These are phyloP conservation scores for Scolopax mira DNA, from an alignment of 2,113 vertebrate genomes.

Conservation along the genomic window DNA sequence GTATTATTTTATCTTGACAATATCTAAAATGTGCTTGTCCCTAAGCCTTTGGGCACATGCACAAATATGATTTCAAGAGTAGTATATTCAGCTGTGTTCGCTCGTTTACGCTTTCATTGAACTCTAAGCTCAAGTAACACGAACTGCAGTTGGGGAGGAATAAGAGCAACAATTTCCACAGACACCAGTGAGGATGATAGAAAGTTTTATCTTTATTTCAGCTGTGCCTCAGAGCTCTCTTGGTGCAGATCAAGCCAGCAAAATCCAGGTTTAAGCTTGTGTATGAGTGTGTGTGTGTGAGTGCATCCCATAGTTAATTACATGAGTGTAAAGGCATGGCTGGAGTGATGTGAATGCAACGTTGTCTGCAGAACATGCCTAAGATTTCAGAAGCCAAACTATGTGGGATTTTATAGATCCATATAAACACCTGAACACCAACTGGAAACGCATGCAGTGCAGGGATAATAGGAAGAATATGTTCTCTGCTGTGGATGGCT, in stretches of 20 bases:
- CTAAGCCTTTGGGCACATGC: background rate
- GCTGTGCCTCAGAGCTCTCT: background rate
- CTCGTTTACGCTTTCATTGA: background rate
- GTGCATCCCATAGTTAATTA: background rate
- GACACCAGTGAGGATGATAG: fast-evolving
- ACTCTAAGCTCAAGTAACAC: background rate
- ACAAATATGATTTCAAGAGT: background rate
- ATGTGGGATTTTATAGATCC: background rate
- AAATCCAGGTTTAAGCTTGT: background rate
- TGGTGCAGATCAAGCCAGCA: background rate
- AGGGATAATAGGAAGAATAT: background rate
- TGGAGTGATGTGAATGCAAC: background rate
- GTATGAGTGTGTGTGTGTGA: no score
- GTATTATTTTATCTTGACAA: background rate
- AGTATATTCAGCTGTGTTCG: background rate
- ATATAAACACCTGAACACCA: background rate
- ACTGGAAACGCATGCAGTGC: background rate
- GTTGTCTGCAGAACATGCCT: background rate
- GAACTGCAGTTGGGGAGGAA: background rate
- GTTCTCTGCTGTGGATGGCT: fast-evolving
- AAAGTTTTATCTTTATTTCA: background rate
- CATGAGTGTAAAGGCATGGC: background rate
- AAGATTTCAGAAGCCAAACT: background rate
- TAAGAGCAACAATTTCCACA: background rate
- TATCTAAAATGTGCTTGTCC: background rate